These are phyloP conservation scores for Xyrauchen texanus DNA, from an alignment of 2,113 vertebrate species.

Conservation along the genomic window DNA sequence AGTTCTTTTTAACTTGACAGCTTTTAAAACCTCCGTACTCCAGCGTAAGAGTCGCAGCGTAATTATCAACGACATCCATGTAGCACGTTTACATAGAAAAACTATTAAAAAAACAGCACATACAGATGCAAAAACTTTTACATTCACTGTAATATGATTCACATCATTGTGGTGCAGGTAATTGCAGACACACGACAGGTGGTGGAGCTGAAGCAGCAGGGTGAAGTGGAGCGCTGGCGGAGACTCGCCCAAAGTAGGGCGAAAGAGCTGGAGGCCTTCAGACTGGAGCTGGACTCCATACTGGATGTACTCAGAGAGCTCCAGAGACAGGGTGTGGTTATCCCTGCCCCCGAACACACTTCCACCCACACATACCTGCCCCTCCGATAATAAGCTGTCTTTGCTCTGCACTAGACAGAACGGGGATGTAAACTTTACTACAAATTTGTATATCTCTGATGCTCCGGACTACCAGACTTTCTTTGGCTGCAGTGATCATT, in stretches of 20 bases:
- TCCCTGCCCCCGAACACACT: slow-evolving; percentile 63
- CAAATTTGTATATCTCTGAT: too few species aligned
- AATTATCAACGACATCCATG: too few species aligned
- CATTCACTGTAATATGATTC: not conserved
- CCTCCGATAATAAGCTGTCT: slow-evolving; percentile 31
- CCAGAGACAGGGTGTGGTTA: slow-evolving; percentile 83
- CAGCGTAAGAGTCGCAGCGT: too few species aligned
- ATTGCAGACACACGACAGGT: slow-evolving; percentile 68
- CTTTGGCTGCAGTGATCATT: not conserved
- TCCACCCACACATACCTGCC: not conserved
- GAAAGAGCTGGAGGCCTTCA: slow-evolving; percentile 85
- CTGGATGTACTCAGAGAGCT: slow-evolving; percentile 86
- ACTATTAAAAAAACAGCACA: too few species aligned
- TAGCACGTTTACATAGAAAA: too few species aligned
- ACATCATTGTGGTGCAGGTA: slow-evolving; percentile 71
- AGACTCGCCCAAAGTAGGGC: slow-evolving; percentile 82
- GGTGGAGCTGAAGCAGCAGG: slow-evolving; percentile 67
- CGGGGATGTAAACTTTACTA: not conserved
- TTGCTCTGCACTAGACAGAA: not conserved
- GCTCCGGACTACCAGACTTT: too few species aligned
- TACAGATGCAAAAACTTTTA: not conserved
- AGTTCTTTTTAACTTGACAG: too few species aligned
- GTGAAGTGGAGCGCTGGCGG: slow-evolving; percentile 80
- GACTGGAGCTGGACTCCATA: slow-evolving; percentile 88
- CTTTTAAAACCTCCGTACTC: too few species aligned